A percentile compares a stretch with the other conserved stretches of the same genome.
Evolutionary conservation across 2,797 vertebrate species (phyloP).

Genomic region (Dendrocincla tyrannina): DNA sequence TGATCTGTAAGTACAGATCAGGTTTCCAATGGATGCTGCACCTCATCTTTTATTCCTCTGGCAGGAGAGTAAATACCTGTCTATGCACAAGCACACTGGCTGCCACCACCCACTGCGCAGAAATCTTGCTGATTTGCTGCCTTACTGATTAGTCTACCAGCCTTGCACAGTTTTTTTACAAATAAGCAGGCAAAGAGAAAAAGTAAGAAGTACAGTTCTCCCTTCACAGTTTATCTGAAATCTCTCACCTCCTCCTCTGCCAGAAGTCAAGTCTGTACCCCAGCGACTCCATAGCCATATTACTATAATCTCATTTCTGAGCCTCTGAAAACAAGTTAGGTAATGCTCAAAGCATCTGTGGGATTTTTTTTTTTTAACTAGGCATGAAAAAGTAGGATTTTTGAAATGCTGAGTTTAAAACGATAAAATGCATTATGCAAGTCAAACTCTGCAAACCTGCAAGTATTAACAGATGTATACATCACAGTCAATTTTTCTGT

Average conservation of each 20-base stretch:
- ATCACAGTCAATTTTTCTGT: neutral
- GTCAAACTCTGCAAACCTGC: neutral
- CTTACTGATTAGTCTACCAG: neutral
- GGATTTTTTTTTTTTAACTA: neutral
- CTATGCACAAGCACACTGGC: neutral
- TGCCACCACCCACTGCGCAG: neutral
- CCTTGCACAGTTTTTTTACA: neutral
- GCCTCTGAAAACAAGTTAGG: constrained; percentile 53
- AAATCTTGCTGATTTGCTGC: neutral
- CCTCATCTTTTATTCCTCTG: constrained; percentile 37
- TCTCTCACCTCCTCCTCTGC: neutral
- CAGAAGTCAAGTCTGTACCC: neutral
- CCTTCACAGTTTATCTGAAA: neutral
- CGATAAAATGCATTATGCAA: neutral
- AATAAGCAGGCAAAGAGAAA: neutral
- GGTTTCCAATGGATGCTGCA: constrained; percentile 25
- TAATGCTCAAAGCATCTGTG: neutral
- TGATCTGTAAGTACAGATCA: constrained; percentile 31
- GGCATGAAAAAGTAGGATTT: neutral
- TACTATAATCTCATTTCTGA: constrained; percentile 23
- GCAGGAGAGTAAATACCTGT: neutral
- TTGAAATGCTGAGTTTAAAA: constrained; percentile 6
- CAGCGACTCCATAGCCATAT: neutral
- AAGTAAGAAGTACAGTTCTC: neutral
- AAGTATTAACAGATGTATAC: neutral